phyloP scores from a whole-genome alignment of 2,797 vertebrate species.

The Notoglanidium macrostoma region DNA sequence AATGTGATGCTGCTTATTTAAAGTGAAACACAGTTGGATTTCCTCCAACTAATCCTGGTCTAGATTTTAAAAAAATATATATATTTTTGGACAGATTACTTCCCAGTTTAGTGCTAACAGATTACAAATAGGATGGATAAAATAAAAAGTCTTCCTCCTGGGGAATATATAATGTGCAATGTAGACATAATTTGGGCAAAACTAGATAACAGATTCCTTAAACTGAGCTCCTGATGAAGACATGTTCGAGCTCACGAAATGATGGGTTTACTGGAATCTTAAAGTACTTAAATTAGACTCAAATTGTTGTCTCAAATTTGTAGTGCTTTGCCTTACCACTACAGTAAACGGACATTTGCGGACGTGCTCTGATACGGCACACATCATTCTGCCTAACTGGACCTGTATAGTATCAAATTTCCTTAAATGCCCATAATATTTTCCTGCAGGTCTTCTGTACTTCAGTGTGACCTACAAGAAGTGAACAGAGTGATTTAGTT shows the following conservation, averaged over 20 bases:
- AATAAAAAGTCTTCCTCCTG: neutral
- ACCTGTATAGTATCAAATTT: neutral
- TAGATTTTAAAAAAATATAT: no score
- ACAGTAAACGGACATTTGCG: conserved; percentile 1
- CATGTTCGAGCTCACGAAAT: neutral
- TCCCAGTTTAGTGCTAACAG: neutral
- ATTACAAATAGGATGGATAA: neutral
- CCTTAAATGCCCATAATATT: neutral
- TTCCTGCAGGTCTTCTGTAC: neutral
- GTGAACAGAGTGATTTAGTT: neutral
- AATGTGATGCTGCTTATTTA: neutral
- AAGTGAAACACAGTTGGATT: neutral
- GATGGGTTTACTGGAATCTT: conserved; percentile 21
- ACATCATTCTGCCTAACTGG: neutral
- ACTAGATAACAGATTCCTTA: neutral
- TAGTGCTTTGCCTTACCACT: conserved; percentile 8
- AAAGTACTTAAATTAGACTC: conserved; percentile 24
- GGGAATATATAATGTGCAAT: neutral
- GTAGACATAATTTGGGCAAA: conserved; percentile 3
- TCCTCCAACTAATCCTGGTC: neutral
- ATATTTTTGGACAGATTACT: neutral
- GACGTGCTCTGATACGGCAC: conserved; percentile 3
- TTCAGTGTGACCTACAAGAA: neutral
- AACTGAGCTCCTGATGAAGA: conserved; percentile 7
- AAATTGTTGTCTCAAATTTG: conserved; percentile 22